Base-by-base conservation (phyloP, 2,888 invertebrate genomes). In the Empis livida region DNA sequence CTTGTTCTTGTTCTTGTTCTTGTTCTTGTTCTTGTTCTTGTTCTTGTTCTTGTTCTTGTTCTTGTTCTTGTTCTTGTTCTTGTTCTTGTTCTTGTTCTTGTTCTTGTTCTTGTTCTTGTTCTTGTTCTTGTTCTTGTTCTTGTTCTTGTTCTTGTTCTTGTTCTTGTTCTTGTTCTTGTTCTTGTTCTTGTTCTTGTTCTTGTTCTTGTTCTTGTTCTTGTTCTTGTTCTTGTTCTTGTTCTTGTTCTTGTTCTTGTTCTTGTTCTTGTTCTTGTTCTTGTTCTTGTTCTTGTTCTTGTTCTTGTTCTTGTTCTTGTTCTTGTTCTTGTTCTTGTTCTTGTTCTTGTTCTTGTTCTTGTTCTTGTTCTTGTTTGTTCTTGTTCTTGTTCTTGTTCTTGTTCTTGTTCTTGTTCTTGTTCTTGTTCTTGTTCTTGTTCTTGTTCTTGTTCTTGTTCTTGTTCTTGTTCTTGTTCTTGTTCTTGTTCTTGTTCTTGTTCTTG, bases 241-340 rank as follows among this genome's bases (percentile, higher is more conserved):
- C 42, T 44, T 56, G 56, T 43, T 52, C 53, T 46, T 59, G 57
- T 13, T 65, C 62, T 20, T 64, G 61, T 48, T 66, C 64, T 47
- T 65, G 63, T 30, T 64, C 62, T 44, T 64, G 64, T 10, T 61
- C 61, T 48, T 61, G 63, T 42, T 64, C 64, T 42, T 57, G 57
- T 42, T 55, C 57, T 43, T 52, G 51, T 39, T 55, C 43, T 15
- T 54, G 55, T 38, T 57, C 57, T 31, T 58, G 5, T 32, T 32
- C 32, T 32, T 32, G 5, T 32, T 32, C 32, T 32, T 32, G 32
- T 32, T 32, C 32, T 32, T 32, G 32, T 32, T 32, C 32, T 32
- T 32, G 32, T 32, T 32, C 32, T 32, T 32, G 32, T 32, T 32
- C 32, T 32, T 32, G 32, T 32, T 32, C 32, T 32, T 32, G 32